Base-by-base conservation (phyloP, 2,113 vertebrate species). In the Butorides virescens region DNA sequence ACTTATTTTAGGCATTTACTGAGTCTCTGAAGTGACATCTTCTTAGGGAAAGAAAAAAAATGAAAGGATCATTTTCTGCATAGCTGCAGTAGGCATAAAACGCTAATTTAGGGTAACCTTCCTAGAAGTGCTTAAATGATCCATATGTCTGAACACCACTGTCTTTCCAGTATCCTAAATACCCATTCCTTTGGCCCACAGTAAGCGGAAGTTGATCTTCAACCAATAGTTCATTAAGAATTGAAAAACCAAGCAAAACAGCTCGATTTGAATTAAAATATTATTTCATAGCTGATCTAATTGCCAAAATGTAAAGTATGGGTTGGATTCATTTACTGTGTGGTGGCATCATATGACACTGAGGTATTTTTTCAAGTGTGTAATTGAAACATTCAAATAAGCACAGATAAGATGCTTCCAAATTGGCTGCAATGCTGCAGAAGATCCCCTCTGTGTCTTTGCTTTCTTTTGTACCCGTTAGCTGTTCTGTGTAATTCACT, bases 341-440 rank as follows among this genome's bases (percentile, higher is more conserved):
- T 58, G 84, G 70, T 91, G 39, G 61, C 76, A 70, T 92, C 78
- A 63, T 63, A 67, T 56, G 91, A 92, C 79, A 92, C 65, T 76
- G 67, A 90, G 92, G 86, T 95, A 82, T 84, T 97, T 96, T 95
- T 95, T 95, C 76, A 95, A 96, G 96, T 95, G 92, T 85, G 71
- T 94, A 96, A 97, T 95, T 97, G 93, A 97, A 97, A 93, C 81
- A 91, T 90, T 95, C 86, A 90, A 91, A 92, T 90, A 50, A 78
- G 83, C 83, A 79, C 50, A 95, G 93, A 90, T 91, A 93, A 97
- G 92, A 59, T 59, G 89, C 90, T 96, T 95, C 85, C 79, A 77
- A 74, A 80, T 23, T 77, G 46, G 68, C 82, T 53, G 25, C 53
- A 79, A 26, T 47, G 79, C 70, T 79, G 67, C 50, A 76, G 62